Evolutionary conservation across 2,113 vertebrate genomes (phyloP).

Genomic region (Brienomyrus longianalis): DNA sequence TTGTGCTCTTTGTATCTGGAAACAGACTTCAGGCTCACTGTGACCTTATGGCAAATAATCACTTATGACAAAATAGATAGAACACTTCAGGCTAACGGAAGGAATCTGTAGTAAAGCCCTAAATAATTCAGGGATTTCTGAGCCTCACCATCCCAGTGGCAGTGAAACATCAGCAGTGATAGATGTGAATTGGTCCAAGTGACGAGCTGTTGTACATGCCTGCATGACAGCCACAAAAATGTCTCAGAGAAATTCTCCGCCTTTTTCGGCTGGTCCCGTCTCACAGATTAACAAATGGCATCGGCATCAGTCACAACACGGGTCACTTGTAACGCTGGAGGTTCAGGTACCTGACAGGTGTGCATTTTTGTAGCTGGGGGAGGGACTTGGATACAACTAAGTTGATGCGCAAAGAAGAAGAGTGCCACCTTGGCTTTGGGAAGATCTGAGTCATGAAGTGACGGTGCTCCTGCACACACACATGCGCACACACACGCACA

Average conservation of each 20-base stretch:
- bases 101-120: background rate
- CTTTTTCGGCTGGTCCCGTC: background rate
- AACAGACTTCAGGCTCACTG: background rate
- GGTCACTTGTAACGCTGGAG: background rate
- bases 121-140: background rate
- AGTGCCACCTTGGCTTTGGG: background rate
- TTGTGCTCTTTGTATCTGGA: background rate
- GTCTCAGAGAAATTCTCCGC: background rate
- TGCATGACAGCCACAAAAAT: background rate
- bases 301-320: background rate
- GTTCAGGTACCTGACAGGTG: background rate
- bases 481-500: background rate
- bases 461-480: background rate
- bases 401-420: background rate
- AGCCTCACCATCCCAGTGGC: background rate
- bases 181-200: background rate
- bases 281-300: background rate
- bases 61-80: background rate
- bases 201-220: background rate
- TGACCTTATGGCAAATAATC: background rate
- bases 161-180: background rate
- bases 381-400: background rate
- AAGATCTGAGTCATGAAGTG: background rate
- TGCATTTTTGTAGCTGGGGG: background rate
- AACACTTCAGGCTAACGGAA: background rate